Base-by-base conservation (phyloP, 2,797 vertebrate species). In the Myotis daubentonii region DNA sequence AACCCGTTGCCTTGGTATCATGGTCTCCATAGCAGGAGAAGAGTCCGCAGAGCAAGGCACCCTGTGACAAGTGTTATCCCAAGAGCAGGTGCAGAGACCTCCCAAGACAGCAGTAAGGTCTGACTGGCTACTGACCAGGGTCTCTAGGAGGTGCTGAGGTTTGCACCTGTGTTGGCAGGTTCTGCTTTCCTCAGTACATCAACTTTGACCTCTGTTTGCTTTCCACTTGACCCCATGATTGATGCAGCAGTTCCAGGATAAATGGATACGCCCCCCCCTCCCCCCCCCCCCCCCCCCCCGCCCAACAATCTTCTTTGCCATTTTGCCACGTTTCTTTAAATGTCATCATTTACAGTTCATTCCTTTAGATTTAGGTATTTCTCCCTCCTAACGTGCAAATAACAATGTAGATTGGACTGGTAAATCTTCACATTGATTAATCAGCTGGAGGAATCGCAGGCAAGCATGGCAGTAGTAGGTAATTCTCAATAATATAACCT, bases 401-500 rank as follows among this genome's bases (percentile, higher is more conserved):
- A 23, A 30, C 87, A 68, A 78, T 85, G 76, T 75, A 71, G 25
- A 36, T 90, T 41, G n/a, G 2, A 57, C 11, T 88, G 47, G 51
- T 75, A 57, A 19, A n/a, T 38, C n/a, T 30, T 91, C 47, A 55
- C 23, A 17, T 38, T 66, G 62, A 66, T 94, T 87, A 51, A 84
- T 80, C 90, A 94, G 71, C 60, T 91, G 33, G 78, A 81, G 76
- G 20, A 70, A 66, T n/a, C 85, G 49, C 90, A 71, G 53, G 88
- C 2, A 85, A 81, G 12, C 22, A 51, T 25, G n/a, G 11, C 17
- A 53, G 25, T 44, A 72, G 66, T 72, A 85, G 84, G 17, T 76
- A 83, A 60, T 72, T 76, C 44, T 71, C 23, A 71, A 38, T 85
- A 57, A 84, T 91, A 72, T 78, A 72, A 91, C 53, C 25, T 91